Evolutionary conservation across 2,888 invertebrate species (phyloP).

Genomic region (Hybos culiciformis): DNA sequence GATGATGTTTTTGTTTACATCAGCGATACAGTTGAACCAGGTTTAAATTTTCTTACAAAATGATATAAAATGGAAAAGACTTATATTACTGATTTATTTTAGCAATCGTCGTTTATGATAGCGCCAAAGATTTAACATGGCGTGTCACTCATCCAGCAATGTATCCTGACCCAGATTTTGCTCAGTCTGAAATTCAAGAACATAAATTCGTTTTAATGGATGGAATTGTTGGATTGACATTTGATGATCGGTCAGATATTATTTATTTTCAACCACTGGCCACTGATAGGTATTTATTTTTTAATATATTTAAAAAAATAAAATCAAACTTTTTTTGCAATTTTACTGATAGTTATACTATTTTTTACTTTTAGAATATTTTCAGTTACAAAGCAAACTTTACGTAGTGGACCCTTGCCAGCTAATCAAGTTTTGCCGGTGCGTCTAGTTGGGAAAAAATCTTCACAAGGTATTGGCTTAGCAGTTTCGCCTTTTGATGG

Average conservation of each 20-base stretch:
- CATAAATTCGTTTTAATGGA: slow-evolving; percentile 52
- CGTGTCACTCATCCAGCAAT: slow-evolving; percentile 66
- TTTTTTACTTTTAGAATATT: slow-evolving; percentile 44
- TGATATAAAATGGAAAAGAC: background rate
- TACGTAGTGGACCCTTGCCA: slow-evolving; percentile 58
- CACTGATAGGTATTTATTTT: slow-evolving; percentile 40
- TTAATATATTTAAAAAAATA: background rate
- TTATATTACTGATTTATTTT: background rate
- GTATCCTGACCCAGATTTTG: slow-evolving; percentile 72
- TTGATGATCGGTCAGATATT: slow-evolving; percentile 42
- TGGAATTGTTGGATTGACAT: slow-evolving; percentile 50
- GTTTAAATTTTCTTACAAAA: slow-evolving; percentile 31
- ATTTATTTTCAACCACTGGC: slow-evolving; percentile 56
- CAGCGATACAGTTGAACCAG: slow-evolving; percentile 68
- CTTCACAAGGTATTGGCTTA: slow-evolving; percentile 67
- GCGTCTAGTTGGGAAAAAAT: slow-evolving; percentile 65
- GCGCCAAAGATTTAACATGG: slow-evolving; percentile 63
- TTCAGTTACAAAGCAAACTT: slow-evolving; percentile 58
- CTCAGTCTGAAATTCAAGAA: slow-evolving; percentile 57
- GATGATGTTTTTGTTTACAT: slow-evolving; percentile 70
- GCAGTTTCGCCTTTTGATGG: slow-evolving; percentile 58
- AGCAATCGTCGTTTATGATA: slow-evolving; percentile 42
- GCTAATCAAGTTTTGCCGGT: slow-evolving; percentile 60
- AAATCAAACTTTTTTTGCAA: background rate
- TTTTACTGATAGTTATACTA: background rate